Conservation (phyloP, 2,888 invertebrate genomes). For the Pseudolycoriella hygida region DNA sequence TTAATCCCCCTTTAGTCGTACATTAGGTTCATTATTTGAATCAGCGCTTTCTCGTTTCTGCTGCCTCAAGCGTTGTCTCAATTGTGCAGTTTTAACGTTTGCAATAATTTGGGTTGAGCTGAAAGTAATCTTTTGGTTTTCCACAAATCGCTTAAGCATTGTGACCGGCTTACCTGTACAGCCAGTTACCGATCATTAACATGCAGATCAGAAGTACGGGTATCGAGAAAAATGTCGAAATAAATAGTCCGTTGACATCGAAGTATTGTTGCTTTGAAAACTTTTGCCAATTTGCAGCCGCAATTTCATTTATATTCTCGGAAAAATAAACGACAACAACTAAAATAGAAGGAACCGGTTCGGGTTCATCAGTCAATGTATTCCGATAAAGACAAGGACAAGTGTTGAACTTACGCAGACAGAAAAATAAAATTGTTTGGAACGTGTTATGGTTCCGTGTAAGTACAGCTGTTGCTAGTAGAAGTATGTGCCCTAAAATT, state of each 20-base stretch:
- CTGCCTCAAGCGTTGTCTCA: slow-evolving; percentile 19
- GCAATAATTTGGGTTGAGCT: slow-evolving; percentile 74
- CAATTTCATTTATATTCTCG: slow-evolving; percentile 77
- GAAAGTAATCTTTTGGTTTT: too few relatives aligned
- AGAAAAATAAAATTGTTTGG: slow-evolving; percentile 65
- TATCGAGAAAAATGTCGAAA: slow-evolving; percentile 85
- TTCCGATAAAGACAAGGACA: too few relatives aligned
- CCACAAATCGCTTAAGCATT: too few relatives aligned
- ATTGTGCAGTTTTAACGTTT: slow-evolving; percentile 63
- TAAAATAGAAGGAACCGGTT: slow-evolving; percentile 34
- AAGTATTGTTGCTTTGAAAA: slow-evolving; percentile 88
- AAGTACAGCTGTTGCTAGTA: slow-evolving; percentile 60
- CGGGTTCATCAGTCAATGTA: too few relatives aligned
- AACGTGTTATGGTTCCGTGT: slow-evolving; percentile 76
- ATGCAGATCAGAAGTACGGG: slow-evolving; percentile 84
- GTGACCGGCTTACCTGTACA: slow-evolving; percentile 36
- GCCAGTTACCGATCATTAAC: slow-evolving; percentile 83
- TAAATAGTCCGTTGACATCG: slow-evolving; percentile 83
- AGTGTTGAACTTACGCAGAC: slow-evolving; percentile 67
- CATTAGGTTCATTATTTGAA: neutral
- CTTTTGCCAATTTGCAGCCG: slow-evolving; percentile 69
- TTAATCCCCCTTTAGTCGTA: neutral
- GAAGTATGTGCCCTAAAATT: slow-evolving; percentile 53
- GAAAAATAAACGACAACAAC: slow-evolving; percentile 78
- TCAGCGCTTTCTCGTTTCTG: neutral